A percentile compares a stretch with the other conserved stretches of the same genome.
Conservation (phyloP, 1,140 invertebrate genomes). For the Metopolophium dirhodum region DNA sequence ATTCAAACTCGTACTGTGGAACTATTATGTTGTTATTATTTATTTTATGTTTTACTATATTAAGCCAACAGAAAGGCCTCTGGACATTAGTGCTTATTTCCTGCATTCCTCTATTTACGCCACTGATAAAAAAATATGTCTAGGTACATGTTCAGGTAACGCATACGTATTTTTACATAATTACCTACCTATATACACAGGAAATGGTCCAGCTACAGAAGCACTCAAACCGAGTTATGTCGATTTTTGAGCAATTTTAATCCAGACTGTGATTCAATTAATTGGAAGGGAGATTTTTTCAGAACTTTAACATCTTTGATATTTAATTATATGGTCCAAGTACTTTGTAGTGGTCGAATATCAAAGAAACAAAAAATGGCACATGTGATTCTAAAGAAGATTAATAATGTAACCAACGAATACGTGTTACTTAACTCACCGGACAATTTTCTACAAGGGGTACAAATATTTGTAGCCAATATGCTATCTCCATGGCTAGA, state of each 20-base stretch:
- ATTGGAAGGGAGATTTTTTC: neutral
- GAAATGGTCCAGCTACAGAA: neutral
- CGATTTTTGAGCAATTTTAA: neutral
- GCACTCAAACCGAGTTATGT: neutral
- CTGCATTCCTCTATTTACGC: neutral
- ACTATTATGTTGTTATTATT: too few relatives aligned
- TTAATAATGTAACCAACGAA: neutral
- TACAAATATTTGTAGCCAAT: constrained; percentile 12
- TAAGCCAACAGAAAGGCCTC: neutral
- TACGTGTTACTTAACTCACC: neutral
- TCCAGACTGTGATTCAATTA: neutral
- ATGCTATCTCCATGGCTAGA: constrained; percentile 5
- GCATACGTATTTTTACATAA: neutral
- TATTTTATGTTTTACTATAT: neutral
- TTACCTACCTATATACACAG: neutral
- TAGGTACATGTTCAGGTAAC: too few relatives aligned
- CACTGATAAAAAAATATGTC: neutral
- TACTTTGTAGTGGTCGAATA: neutral
- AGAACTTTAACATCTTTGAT: neutral
- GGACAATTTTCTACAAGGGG: neutral
- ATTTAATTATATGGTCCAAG: constrained; percentile 9
- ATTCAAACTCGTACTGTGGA: too few relatives aligned
- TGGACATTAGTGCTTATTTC: neutral
- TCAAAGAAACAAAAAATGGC: neutral
- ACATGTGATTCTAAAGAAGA: neutral